A percentile compares a stretch with the other conserved stretches of the same genome.
Conservation (phyloP, 2,888 invertebrate genomes). For the Ypsolopha scabrella region DNA sequence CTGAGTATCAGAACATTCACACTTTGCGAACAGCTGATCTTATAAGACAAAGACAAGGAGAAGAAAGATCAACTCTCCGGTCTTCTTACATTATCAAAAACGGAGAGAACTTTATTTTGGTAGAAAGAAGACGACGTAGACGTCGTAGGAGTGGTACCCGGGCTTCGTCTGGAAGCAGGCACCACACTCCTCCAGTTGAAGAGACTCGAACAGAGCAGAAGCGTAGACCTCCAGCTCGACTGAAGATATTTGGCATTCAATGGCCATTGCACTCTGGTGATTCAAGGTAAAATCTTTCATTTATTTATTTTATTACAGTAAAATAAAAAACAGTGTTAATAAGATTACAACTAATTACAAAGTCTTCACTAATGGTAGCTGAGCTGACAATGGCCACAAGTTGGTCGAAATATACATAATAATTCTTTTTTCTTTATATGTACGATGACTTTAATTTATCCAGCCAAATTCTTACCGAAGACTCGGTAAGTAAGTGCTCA, state of each 20-base stretch:
- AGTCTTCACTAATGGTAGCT: no score
- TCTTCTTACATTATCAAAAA: constrained; percentile 64
- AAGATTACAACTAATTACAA: no score
- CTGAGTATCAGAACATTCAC: constrained; percentile 64
- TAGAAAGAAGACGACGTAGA: constrained; percentile 55
- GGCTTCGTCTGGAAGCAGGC: constrained; percentile 55
- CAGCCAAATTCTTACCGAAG: no score
- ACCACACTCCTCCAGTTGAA: constrained; percentile 59
- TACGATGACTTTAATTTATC: no score
- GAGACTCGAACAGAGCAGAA: constrained; percentile 52
- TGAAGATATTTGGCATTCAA: constrained; percentile 65
- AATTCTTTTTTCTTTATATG: no score
- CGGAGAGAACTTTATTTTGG: constrained; percentile 64
- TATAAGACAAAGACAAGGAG: constrained; percentile 61
- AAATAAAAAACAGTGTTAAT: no score
- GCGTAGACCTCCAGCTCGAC: constrained; percentile 56
- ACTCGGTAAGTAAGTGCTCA: no score
- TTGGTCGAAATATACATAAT: no score
- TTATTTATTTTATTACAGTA: no score
- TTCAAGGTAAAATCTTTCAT: constrained; percentile 37
- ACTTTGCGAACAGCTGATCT: constrained; percentile 64
- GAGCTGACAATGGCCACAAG: no score
- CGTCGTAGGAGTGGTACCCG: constrained; percentile 59
- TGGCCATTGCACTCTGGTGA: constrained; percentile 67
- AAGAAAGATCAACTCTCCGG: constrained; percentile 61